A percentile compares a stretch with the other conserved stretches of the same genome.
phyloP scores from a whole-genome alignment of 2,797 vertebrate species.

The Echiichthys vipera region DNA sequence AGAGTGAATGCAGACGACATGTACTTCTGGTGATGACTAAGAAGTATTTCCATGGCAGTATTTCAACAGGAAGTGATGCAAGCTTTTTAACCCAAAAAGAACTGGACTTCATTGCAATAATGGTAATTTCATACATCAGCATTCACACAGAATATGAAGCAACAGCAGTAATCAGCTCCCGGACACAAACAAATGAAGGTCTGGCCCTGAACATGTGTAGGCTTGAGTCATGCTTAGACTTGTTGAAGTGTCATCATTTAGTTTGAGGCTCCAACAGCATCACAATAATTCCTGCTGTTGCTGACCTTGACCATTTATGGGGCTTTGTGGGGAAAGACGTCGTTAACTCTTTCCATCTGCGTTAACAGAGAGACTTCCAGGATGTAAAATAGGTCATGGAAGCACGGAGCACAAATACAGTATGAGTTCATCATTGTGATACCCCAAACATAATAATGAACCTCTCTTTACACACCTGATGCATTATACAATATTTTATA shows the following conservation, averaged over 20 bases:
- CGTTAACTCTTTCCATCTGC: slow-evolving; percentile 39
- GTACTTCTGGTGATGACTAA: slow-evolving; percentile 14
- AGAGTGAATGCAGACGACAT: not conserved
- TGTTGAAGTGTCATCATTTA: slow-evolving; percentile 11
- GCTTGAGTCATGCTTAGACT: slow-evolving; percentile 19
- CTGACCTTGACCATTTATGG: slow-evolving; percentile 57
- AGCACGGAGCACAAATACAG: not conserved
- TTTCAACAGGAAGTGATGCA: slow-evolving; percentile 39
- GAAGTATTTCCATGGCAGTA: slow-evolving; percentile 23
- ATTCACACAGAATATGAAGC: not conserved
- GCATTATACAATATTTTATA: not conserved
- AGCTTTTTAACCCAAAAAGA: not conserved
- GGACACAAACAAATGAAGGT: not conserved
- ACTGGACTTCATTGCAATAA: slow-evolving; percentile 11
- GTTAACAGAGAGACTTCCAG: not conserved
- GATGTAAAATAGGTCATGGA: slow-evolving; percentile 31
- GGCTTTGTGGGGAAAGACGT: slow-evolving; percentile 20
- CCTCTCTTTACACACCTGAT: not conserved
- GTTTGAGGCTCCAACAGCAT: slow-evolving; percentile 31
- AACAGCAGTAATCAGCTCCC: slow-evolving; percentile 11
- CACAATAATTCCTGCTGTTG: slow-evolving; percentile 34
- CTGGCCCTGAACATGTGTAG: not conserved
- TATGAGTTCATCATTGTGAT: no score
- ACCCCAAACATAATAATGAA: no score
- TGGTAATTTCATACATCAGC: slow-evolving; percentile 31